Percentiles rank a stretch among this genome's conserved stretches.
These are phyloP conservation scores for Gasterosteus aculeatus DNA, from an alignment of 2,113 vertebrate genomes.

Conservation along the genomic window DNA sequence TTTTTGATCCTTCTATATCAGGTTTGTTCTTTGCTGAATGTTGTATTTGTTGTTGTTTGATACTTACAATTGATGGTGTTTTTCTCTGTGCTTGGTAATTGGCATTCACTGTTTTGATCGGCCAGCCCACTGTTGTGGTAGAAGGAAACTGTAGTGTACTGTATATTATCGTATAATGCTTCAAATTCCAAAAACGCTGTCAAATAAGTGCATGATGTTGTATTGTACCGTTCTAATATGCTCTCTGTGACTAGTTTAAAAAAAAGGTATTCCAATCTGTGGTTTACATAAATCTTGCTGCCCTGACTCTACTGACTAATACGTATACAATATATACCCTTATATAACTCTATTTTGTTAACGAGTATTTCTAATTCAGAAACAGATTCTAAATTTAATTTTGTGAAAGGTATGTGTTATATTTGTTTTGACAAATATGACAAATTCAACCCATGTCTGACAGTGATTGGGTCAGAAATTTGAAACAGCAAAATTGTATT, in stretches of 20 bases:
- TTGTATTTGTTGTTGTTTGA: conserved; percentile 66
- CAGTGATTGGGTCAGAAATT: conserved; percentile 14
- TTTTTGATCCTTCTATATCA: conserved; percentile 75
- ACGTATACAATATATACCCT: background rate
- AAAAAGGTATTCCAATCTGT: conserved; percentile 5
- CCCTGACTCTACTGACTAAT: conserved; percentile 15
- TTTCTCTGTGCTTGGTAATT: conserved; percentile 74
- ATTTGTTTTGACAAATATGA: background rate
- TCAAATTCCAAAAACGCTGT: conserved; percentile 66
- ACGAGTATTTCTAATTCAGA: conserved; percentile 36
- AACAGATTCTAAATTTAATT: conserved; percentile 22
- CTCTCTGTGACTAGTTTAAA: conserved; percentile 40
- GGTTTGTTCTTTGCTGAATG: conserved; percentile 73
- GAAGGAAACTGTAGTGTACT: conserved; percentile 19
- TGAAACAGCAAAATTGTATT: conserved; percentile 23
- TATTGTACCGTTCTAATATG: conserved; percentile 47
- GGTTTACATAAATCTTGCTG: conserved; percentile 47
- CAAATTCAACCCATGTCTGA: conserved; percentile 18
- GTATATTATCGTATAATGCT: conserved; percentile 73
- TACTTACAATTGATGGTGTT: conserved; percentile 37
- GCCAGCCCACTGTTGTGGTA: conserved; percentile 71
- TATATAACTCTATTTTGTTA: conserved; percentile 51
- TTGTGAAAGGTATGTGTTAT: background rate
- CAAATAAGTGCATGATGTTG: conserved; percentile 70
- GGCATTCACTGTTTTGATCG: conserved; percentile 64